Percentiles rank a stretch among this genome's conserved stretches.
These are phyloP conservation scores for Symphodus melops DNA, from an alignment of 2,113 vertebrate species.

Conservation along the genomic window DNA sequence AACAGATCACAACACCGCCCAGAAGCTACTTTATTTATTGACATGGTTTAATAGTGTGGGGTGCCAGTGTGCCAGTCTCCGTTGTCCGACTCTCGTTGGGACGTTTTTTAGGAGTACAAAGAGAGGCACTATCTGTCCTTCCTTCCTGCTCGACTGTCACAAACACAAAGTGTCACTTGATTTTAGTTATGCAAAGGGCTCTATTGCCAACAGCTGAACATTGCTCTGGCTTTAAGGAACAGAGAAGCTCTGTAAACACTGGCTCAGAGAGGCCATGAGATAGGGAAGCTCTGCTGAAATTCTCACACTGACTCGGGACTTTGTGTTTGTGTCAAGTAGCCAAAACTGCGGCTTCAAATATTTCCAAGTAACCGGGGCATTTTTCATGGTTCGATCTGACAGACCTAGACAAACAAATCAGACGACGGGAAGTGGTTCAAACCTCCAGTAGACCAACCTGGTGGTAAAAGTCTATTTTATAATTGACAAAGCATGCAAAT, in stretches of 20 bases:
- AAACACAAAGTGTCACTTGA: slow-evolving; percentile 68
- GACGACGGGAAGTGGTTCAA: slow-evolving; percentile 10
- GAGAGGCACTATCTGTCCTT: slow-evolving; percentile 52
- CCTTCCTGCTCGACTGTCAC: slow-evolving; percentile 57
- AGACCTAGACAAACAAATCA: slow-evolving; percentile 27
- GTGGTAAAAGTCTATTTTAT: slow-evolving; percentile 15
- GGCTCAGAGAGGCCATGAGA: slow-evolving; percentile 44
- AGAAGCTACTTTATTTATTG: background rate
- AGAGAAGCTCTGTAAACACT: slow-evolving; percentile 66
- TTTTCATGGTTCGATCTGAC: slow-evolving; percentile 13
- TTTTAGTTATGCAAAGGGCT: slow-evolving; percentile 63
- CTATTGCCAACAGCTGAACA: slow-evolving; percentile 55
- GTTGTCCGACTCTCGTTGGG: slow-evolving; percentile 35
- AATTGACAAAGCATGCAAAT: slow-evolving; percentile 34
- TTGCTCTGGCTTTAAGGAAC: slow-evolving; percentile 61
- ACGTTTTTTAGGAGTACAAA: slow-evolving; percentile 45
- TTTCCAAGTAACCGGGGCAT: slow-evolving; percentile 23
- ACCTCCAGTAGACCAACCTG: slow-evolving; percentile 3
- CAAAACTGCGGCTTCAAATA: slow-evolving; percentile 42
- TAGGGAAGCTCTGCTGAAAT: slow-evolving; percentile 46
- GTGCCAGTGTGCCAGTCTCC: slow-evolving; percentile 42
- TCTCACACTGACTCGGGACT: slow-evolving; percentile 41
- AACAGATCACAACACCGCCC: background rate
- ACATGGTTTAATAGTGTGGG: slow-evolving; percentile 5
- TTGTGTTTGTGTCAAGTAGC: slow-evolving; percentile 32